Evolutionary conservation across 2,797 vertebrate genomes (phyloP), one percentile per base, ranked within the genome.

Genomic region (Peromyscus attwateri): DNA sequence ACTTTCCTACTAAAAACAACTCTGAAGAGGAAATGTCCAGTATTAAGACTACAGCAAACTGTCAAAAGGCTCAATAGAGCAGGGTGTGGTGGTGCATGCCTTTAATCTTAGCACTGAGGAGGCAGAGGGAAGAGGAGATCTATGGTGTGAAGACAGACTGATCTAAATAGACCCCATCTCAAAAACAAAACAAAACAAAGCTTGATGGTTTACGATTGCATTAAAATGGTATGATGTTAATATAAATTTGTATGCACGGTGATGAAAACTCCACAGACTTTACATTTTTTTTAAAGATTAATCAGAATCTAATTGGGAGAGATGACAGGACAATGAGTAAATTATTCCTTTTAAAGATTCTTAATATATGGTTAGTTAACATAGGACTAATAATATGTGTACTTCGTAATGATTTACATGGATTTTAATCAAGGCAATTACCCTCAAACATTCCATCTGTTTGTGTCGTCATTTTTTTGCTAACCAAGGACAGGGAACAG

Each of bases 311-410:
- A 75, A 77, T 25, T 31, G 43, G 29, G 16, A 57, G 4, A 90
- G 31, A 52, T 1, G 1, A 55, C 37, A 10, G 29, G 16, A 68
- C 85, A 43, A 89, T 6, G 25, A 27, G 62, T 25, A 94, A 92
- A 83, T 82, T 17, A 76, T 29, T 81, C 66, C n/a, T 29, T 79
- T 95, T 76, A 91, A 79, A 73, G 25, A 87, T 87, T 52, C 89
- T 16, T 75, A 79, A 49, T 17, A 68, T 66, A 70, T 80, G 27
- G 16, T 29, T 43, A 71, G 57, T 93, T 89, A 94, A 92, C 66
- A 90, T 14, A 62, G 37, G 87, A 16, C 64, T 64, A 84, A 66
- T 31, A 81, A 84, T 90, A 81, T n/a, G 19, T 7, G 64, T 77
- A 40, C 75, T 73, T 90, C 25, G 2, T 6, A 2, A 23, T 60